Base-by-base conservation (phyloP, 1,140 invertebrate species). In the Penaeus indicus region DNA sequence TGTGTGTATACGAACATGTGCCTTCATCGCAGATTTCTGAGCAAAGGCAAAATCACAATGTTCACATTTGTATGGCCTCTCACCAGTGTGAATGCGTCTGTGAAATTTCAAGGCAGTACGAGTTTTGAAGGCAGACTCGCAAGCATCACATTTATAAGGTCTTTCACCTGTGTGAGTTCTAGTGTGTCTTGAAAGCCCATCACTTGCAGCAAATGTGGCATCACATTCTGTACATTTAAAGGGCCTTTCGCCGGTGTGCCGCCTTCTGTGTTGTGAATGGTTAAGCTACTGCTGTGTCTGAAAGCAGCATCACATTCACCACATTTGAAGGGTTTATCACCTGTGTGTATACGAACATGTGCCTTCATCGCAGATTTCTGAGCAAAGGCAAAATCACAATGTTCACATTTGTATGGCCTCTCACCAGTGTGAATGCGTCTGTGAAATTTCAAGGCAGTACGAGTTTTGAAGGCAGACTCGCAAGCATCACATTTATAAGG, bases 191-290 rank as follows among this genome's bases (percentile, higher is more conserved):
- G 87, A 84, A 21, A 88, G 32, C 16, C 87, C 87, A 84, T 88
- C 87, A 79, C 87, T 88, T n/a, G 87, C 87, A 54, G 87, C 87
- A 79, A 88, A 88, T n/a, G 87, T 88, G 38, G 87, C 87, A 79
- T 88, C 81, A 82, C 87, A 88, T 84, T 88, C 87, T 21, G 87
- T 88, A 77, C 87, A 88, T 69, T 88, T 88, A 63, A 88, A 88
- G 18, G 87, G 87, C n/a, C 87, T 62, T 64, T 88, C 87, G 8
- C 87, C 87, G 21, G 87, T 88, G 62, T 88, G 87, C n/a, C 87
- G 54, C 32, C 87, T 84, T 32, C 81, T 84, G 62, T 88, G 87
- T n/a, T 88, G 62, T 88, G 87, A 10, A 88, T 84, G 25, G 81
- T 78, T 27, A 88, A 42, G n/a, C 87, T 88, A n/a, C 63, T 84